Evolutionary conservation across 2,113 vertebrate genomes (phyloP).

Genomic region (Chaetodon trifascialis): DNA sequence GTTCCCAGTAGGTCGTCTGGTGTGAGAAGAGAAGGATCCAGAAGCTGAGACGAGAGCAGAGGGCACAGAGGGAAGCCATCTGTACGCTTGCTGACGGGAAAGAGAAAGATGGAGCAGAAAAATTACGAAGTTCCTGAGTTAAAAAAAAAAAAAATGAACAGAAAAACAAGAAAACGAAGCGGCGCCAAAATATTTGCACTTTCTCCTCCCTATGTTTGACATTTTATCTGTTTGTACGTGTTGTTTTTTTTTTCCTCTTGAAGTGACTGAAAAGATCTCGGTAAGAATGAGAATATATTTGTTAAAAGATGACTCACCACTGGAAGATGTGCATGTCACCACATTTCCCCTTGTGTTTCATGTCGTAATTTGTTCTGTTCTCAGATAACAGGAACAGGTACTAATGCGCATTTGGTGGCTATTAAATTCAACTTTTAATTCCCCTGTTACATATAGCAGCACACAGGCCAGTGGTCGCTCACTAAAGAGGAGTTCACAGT

Average conservation of each 20-base stretch:
- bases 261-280: constrained; percentile 61
- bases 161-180: constrained; percentile 71
- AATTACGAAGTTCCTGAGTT: constrained; percentile 67
- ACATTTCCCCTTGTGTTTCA: constrained; percentile 45
- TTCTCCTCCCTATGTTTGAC: constrained; percentile 83
- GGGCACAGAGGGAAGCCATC: constrained; percentile 76
- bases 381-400: constrained; percentile 15
- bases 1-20: constrained; percentile 84
- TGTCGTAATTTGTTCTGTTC: constrained; percentile 23
- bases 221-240: constrained; percentile 73
- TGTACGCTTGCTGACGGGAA: constrained; percentile 73
- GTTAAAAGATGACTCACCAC: constrained; percentile 64
- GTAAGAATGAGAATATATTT: constrained; percentile 69
- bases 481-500: not conserved
- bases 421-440: constrained; percentile 6
- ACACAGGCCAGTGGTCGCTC: not conserved
- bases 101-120: constrained; percentile 69
- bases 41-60: constrained; percentile 79
- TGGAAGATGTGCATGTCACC: constrained; percentile 59
- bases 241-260: constrained; percentile 59
- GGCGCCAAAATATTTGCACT: constrained; percentile 89
- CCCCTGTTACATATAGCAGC: constrained; percentile 35
- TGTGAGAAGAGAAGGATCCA: constrained; percentile 79
- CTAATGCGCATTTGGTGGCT: constrained; percentile 20
- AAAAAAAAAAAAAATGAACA: constrained; percentile 21